Conservation (phyloP, 1,140 invertebrate genomes). For the Zophobas morio region DNA sequence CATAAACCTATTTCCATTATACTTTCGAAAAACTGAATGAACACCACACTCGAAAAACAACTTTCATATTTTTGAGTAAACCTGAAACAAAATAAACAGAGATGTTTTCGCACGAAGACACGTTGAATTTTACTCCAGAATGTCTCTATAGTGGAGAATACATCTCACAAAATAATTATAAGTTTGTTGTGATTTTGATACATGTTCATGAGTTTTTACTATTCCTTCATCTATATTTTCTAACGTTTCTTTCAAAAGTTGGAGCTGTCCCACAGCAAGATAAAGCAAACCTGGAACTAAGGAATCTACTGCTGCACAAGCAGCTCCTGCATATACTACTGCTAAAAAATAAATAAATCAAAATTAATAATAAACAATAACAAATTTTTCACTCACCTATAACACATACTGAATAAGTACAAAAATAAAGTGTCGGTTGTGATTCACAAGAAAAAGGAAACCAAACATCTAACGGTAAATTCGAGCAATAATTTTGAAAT, state of each 20-base stretch:
- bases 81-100: not conserved
- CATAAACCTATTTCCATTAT: constrained; percentile 4
- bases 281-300: constrained; percentile 58
- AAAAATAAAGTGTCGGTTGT: not conserved
- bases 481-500: not conserved
- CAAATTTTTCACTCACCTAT: not conserved
- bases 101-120: not conserved
- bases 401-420: constrained; percentile 2
- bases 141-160: constrained; percentile 54
- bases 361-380: not conserved
- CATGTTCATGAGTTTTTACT: not conserved
- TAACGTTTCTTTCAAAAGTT: constrained; percentile 61
- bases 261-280: constrained; percentile 57
- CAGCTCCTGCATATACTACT: constrained; percentile 55
- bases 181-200: not conserved
- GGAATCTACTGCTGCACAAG: constrained; percentile 61
- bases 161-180: constrained; percentile 49
- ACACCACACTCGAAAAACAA: constrained; percentile 1
- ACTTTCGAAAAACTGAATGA: constrained; percentile 14
- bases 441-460: constrained; percentile 23
- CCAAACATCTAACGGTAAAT: constrained; percentile 38
- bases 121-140: not conserved
- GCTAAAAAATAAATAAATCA: constrained; percentile 27
- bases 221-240: constrained; percentile 12
- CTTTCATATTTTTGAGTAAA: too few relatives aligned